These are phyloP conservation scores for Erebia aethiops DNA, from an alignment of 2,888 invertebrate genomes.

Conservation along the genomic window DNA sequence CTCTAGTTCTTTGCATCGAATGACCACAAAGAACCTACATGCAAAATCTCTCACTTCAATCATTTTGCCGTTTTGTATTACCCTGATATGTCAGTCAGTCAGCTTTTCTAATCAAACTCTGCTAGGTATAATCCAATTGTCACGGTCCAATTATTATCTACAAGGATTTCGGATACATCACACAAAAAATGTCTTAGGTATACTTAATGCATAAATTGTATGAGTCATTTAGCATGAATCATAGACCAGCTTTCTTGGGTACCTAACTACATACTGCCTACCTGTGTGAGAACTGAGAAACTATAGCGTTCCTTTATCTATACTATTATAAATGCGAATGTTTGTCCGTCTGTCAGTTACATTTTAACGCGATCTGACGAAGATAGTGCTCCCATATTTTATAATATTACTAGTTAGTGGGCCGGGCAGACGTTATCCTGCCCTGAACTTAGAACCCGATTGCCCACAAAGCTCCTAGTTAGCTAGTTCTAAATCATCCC, in stretches of 20 bases:
- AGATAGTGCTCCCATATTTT: no score
- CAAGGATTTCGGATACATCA: constrained; percentile 12
- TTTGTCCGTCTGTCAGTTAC: not conserved
- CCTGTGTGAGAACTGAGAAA: constrained; percentile 9
- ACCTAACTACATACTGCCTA: not conserved
- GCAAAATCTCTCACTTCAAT: no score
- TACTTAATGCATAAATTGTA: constrained; percentile 7
- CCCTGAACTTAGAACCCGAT: no score
- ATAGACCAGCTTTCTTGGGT: constrained; percentile 19
- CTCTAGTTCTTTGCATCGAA: no score
- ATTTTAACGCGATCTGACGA: no score
- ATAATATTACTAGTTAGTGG: no score
- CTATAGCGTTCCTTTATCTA: not conserved
- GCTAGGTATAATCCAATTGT: not conserved
- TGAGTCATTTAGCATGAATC: constrained; percentile 20
- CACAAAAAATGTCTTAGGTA: constrained; percentile 6
- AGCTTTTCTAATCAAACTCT: not conserved
- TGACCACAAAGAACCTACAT: no score
- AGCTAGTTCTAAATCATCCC: no score
- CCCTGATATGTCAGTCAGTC: not conserved
- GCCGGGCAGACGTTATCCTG: no score
- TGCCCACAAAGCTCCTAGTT: no score
- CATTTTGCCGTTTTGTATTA: no score
- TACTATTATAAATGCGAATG: not conserved
- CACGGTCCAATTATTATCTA: not conserved